Conservation (phyloP, 2,113 vertebrate genomes). For the Electrona antarctica region DNA sequence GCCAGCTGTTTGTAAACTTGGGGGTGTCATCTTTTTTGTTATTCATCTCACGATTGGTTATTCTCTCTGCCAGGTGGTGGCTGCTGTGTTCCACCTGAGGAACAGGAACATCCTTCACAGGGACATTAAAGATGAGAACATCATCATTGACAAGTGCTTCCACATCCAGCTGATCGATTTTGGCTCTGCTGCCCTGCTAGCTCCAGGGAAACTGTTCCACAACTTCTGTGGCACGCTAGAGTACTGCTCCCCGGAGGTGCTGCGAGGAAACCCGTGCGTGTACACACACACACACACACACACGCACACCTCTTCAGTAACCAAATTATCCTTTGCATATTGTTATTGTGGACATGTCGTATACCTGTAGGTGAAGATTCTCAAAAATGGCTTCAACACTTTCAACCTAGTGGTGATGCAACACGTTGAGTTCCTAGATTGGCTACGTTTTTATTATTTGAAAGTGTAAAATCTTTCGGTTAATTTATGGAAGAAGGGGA, state of each 20-base stretch:
- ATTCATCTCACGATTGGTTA: neutral
- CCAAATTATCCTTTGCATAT: no score
- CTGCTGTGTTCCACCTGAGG: constrained; percentile 87
- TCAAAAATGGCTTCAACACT: no score
- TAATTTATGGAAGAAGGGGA: no score
- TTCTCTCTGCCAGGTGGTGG: constrained; percentile 82
- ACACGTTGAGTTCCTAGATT: no score
- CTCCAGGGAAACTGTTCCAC: constrained; percentile 85
- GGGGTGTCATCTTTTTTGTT: no score
- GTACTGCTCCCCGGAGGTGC: constrained; percentile 94
- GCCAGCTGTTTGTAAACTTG: no score
- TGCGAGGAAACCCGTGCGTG: constrained; percentile 90
- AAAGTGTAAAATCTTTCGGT: no score
- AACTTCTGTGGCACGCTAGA: constrained; percentile 93
- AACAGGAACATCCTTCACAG: constrained; percentile 85
- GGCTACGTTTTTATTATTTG: no score
- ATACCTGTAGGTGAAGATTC: no score
- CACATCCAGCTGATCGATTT: constrained; percentile 92
- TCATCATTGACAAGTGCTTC: constrained; percentile 91
- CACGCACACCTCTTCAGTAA: neutral
- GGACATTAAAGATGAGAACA: constrained; percentile 96
- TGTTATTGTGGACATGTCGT: no score
- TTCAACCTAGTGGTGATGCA: no score
- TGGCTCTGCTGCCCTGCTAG: constrained; percentile 88
- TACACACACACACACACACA: neutral